A percentile compares a stretch with the other conserved stretches of the same genome.
Conservation (phyloP, 2,888 invertebrate genomes). For the Yponomeuta plumbellus region DNA sequence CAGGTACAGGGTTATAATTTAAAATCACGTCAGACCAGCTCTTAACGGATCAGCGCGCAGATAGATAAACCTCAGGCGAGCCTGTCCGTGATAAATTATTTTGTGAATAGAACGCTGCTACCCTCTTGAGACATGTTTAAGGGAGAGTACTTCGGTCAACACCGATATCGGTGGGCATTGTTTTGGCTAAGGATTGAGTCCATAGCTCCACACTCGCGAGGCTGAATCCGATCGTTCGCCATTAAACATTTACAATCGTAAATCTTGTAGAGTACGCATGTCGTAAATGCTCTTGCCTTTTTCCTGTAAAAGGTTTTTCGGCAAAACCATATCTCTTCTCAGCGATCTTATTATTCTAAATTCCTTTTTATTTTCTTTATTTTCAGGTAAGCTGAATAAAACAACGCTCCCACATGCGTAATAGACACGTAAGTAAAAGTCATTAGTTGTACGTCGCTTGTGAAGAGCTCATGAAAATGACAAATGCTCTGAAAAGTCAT, state of each 20-base stretch:
- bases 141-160: neutral
- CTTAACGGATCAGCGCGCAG: constrained; percentile 6
- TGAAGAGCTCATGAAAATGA: neutral
- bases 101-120: neutral
- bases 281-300: neutral
- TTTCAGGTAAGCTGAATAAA: constrained; percentile 8
- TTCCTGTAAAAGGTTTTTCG: neutral
- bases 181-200: neutral
- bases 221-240: neutral
- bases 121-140: neutral
- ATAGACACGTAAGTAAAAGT: constrained; percentile 1
- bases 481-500: neutral
- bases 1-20: constrained; percentile 4
- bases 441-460: neutral
- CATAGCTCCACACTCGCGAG: neutral
- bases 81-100: neutral
- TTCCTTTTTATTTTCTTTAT: neutral
- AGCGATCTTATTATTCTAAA: neutral
- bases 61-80: neutral
- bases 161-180: neutral
- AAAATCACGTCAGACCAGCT: constrained; percentile 6
- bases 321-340: neutral
- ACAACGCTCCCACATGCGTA: neutral
- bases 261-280: neutral
- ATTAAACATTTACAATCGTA: constrained; percentile 2